These are phyloP conservation scores for Trochalopteron elliotii DNA, from an alignment of 2,113 vertebrate genomes.

Conservation along the genomic window DNA sequence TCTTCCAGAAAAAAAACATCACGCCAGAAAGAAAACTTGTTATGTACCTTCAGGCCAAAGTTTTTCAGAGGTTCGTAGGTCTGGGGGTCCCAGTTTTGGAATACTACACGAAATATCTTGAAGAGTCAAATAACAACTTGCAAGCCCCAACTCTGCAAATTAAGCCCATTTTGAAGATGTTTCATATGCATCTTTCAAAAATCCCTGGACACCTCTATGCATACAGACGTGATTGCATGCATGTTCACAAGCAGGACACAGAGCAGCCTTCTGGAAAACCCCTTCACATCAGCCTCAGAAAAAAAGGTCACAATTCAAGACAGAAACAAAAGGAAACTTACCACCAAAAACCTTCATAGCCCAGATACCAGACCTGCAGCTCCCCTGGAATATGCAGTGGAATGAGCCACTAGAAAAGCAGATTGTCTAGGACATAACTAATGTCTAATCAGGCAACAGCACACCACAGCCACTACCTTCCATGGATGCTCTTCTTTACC, in stretches of 20 bases:
- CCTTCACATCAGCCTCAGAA: not conserved
- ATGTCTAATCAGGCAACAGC: not conserved
- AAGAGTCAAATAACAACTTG: not conserved
- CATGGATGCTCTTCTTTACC: not conserved
- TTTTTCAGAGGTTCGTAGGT: not conserved
- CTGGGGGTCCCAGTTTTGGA: not conserved
- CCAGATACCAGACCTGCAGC: not conserved
- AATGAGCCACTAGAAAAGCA: not conserved
- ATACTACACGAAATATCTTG: not conserved
- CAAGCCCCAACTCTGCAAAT: not conserved
- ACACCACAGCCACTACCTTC: not conserved
- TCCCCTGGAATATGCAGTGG: not conserved
- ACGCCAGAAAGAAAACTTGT: not conserved
- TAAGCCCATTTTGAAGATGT: not conserved
- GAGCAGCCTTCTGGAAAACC: not conserved
- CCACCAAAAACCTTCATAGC: not conserved
- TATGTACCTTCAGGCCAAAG: not conserved
- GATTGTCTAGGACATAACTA: not conserved
- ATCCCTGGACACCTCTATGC: not conserved
- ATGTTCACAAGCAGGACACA: fast-evolving
- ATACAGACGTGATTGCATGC: not conserved
- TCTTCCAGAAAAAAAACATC: not conserved
- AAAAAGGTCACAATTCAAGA: not conserved
- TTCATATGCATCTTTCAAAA: not conserved
- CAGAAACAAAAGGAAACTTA: not conserved